phyloP scores from a whole-genome alignment of 2,113 vertebrate genomes.

The Bubo blakistoni region DNA sequence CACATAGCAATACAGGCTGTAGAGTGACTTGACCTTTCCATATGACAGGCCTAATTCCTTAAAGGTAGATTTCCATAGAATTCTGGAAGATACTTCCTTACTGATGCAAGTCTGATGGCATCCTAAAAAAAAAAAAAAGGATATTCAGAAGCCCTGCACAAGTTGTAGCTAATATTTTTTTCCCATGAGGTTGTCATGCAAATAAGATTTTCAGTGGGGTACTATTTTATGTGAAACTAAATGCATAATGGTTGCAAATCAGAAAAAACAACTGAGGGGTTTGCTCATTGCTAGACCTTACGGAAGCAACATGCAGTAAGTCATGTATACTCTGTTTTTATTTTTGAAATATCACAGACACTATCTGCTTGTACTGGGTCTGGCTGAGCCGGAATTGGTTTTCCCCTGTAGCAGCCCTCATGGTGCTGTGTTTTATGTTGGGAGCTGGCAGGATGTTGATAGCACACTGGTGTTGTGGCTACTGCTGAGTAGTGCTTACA shows the following conservation, averaged over 20 bases:
- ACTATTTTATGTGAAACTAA: not conserved
- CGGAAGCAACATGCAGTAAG: not conserved
- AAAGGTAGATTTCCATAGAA: not conserved
- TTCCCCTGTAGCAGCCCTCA: too few relatives aligned
- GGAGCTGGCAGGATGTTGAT: too few relatives aligned
- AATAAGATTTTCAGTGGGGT: not conserved
- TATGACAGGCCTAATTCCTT: not conserved
- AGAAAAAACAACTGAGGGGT: not conserved
- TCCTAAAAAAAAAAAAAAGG: not conserved
- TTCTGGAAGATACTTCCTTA: not conserved
- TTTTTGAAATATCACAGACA: not conserved
- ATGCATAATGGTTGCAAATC: not conserved
- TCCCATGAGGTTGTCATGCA: not conserved
- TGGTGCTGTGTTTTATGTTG: too few relatives aligned
- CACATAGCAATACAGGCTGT: not conserved
- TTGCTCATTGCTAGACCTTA: not conserved
- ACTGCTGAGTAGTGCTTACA: too few relatives aligned
- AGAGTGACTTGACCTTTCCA: not conserved
- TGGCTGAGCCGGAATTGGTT: too few relatives aligned
- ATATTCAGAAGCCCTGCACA: not conserved
- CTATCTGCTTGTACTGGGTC: not conserved
- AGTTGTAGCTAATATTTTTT: not conserved
- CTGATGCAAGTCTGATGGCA: not conserved
- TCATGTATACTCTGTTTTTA: not conserved
- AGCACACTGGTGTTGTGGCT: too few relatives aligned